Evolutionary conservation across 2,113 vertebrate genomes (phyloP).

Genomic region (Gavialis gangeticus): DNA sequence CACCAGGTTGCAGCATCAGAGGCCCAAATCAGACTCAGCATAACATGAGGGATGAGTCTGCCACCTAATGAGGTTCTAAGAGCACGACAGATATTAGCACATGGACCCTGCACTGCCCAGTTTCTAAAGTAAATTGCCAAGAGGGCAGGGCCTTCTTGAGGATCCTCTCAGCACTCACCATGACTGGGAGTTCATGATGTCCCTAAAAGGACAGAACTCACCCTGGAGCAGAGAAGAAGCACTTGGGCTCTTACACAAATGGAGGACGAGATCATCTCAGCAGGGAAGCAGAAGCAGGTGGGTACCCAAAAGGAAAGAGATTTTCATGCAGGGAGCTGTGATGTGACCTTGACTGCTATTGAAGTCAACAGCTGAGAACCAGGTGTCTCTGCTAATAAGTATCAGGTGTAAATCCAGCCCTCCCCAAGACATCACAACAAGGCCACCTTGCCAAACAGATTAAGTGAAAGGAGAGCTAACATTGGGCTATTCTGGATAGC

Average conservation of each 20-base stretch:
- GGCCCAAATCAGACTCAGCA: not conserved
- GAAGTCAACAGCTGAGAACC: not conserved
- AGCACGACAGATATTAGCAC: not conserved
- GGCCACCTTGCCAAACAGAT: not conserved
- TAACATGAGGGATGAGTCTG: not conserved
- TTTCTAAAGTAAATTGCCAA: not conserved
- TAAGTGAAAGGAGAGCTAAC: not conserved
- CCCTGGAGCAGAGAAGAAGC: not conserved
- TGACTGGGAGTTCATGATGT: not conserved
- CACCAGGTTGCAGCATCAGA: not conserved
- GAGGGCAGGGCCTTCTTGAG: not conserved
- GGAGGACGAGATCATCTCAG: not conserved
- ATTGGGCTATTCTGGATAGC: not conserved
- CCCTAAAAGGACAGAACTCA: not conserved
- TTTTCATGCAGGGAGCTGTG: not conserved
- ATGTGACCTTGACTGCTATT: not conserved
- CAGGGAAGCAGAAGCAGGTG: not conserved
- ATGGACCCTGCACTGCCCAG: not conserved
- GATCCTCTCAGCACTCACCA: not conserved
- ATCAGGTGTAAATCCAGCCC: not conserved
- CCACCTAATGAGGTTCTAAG: not conserved
- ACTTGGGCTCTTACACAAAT: not conserved
- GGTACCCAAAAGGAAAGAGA: not conserved
- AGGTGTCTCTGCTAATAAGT: not conserved
- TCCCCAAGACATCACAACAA: not conserved